Evolutionary conservation across 1,140 invertebrate genomes (phyloP).

Genomic region (Thalassaphorura encarpata): DNA sequence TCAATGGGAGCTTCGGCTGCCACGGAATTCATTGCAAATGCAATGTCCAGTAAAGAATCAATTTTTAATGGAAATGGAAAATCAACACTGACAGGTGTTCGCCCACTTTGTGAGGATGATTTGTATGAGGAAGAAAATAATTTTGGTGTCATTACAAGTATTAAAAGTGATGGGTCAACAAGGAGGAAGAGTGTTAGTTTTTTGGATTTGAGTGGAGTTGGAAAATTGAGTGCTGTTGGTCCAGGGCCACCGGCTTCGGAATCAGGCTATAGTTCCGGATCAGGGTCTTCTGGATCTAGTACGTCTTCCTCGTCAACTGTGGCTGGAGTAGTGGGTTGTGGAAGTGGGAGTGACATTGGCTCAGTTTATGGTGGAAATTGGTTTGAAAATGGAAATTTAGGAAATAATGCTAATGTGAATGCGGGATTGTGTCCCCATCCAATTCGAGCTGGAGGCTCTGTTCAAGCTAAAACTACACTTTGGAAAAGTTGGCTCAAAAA

Average conservation of each 20-base stretch:
- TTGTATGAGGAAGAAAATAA: too few species aligned
- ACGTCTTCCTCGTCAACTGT: neutral
- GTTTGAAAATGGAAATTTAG: too few species aligned
- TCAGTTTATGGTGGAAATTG: too few species aligned
- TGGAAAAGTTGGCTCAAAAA: slow-evolving; percentile 31
- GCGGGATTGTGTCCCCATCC: too few species aligned
- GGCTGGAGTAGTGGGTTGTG: too few species aligned
- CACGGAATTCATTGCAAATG: slow-evolving; percentile 21
- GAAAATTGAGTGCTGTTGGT: slow-evolving; percentile 19
- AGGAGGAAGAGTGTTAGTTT: slow-evolving; percentile 31
- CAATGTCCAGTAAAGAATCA: slow-evolving; percentile 12
- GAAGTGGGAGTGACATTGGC: too few species aligned
- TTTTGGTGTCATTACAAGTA: too few species aligned
- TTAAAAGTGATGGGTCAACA: slow-evolving; percentile 5
- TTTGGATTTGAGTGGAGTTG: slow-evolving; percentile 22
- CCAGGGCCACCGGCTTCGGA: slow-evolving; percentile 19
- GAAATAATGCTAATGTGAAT: too few species aligned
- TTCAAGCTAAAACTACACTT: slow-evolving; percentile 23
- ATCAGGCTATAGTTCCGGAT: slow-evolving; percentile 15
- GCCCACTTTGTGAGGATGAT: slow-evolving; percentile 26
- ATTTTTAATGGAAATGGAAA: neutral
- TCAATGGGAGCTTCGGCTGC: slow-evolving; percentile 27
- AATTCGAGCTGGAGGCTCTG: neutral
- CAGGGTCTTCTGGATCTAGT: slow-evolving; percentile 15
- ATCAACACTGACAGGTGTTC: slow-evolving; percentile 20